Conservation (phyloP, 2,113 vertebrate species). For the Poecilia latipinna region DNA sequence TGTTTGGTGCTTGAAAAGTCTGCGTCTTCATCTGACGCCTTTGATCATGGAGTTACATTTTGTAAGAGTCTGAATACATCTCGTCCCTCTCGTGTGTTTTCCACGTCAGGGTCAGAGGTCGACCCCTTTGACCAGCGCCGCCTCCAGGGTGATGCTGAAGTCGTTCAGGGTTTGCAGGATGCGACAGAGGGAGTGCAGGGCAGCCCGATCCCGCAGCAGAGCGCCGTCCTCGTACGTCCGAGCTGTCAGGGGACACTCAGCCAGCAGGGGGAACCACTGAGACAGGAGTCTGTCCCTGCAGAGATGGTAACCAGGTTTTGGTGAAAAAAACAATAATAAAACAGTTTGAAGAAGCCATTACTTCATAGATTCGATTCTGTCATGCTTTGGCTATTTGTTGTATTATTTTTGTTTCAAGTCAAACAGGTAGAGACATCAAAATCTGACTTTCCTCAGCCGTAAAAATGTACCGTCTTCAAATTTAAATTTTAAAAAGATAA, state of each 20-base stretch:
- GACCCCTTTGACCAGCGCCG: constrained; percentile 93
- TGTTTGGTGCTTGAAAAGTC: constrained; percentile 44
- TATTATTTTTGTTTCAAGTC: neutral
- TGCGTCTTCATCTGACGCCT: constrained; percentile 26
- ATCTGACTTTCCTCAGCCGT: neutral
- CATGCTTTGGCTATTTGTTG: neutral
- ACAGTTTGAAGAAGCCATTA: neutral
- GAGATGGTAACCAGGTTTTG: neutral
- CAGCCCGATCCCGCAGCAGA: constrained; percentile 88
- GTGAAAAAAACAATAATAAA: neutral
- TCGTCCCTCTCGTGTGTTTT: constrained; percentile 9
- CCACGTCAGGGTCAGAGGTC: constrained; percentile 83
- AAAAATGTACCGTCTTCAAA: no score
- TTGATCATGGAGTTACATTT: constrained; percentile 41
- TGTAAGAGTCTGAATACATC: constrained; percentile 25
- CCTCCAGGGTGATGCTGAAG: constrained; percentile 91
- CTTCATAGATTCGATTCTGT: neutral
- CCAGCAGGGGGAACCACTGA: constrained; percentile 92
- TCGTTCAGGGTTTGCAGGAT: constrained; percentile 91
- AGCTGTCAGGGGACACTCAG: constrained; percentile 85
- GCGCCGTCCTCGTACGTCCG: constrained; percentile 93
- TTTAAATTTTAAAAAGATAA: no score
- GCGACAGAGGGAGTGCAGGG: constrained; percentile 88
- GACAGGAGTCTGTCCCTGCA: constrained; percentile 90
- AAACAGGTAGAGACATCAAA: neutral